Base-by-base conservation (phyloP, 1,140 invertebrate species). In the Geopemphigus sp. region DNA sequence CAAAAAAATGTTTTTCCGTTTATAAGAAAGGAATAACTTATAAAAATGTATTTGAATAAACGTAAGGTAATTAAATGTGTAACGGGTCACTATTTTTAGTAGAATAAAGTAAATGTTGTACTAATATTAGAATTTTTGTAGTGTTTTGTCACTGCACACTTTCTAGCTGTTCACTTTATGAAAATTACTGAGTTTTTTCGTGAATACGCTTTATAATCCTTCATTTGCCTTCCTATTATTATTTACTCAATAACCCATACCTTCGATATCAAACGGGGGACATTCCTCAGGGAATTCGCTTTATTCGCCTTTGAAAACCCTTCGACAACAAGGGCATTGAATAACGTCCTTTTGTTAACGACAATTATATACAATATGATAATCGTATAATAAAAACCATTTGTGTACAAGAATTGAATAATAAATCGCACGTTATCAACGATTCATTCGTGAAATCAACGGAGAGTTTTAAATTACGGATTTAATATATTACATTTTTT, bases 331-430 rank as follows among this genome's bases (percentile, higher is more conserved):
- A 14, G 39, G 22, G 26, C 12, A 68, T 50, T 26, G 17, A 68
- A 68, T 68, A 68, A 26, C n/a, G 22, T 68, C n/a, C 12, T 68
- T 47, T 68, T 68, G 66, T 68, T 68, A 50, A 17, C 22, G 15
- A 68, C 66, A 19, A 50, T 68, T 68, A 68, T 15, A 66, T 50
- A 50, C 22, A 26, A 68, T 50, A 50, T 50, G 39, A 26, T 26
- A 26, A 68, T 50, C 66, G 22, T 6, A 50, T 47, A 11, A n/a
- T 68, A 47, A 68, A 68, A 26, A 68, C 39, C 14, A 50, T 50
- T 68, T 17, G 39, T 17, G 22, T 14, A 68, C 22, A 68, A 11
- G 22, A 15, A 47, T 26, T 68, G 45, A 68, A 68, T 68, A 50
- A 0, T 22, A 66, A 66, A 66, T 66, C 19, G 19, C 5, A 39